Evolutionary conservation across 2,113 vertebrate species (phyloP).

Genomic region (Mohoua ochrocephala): DNA sequence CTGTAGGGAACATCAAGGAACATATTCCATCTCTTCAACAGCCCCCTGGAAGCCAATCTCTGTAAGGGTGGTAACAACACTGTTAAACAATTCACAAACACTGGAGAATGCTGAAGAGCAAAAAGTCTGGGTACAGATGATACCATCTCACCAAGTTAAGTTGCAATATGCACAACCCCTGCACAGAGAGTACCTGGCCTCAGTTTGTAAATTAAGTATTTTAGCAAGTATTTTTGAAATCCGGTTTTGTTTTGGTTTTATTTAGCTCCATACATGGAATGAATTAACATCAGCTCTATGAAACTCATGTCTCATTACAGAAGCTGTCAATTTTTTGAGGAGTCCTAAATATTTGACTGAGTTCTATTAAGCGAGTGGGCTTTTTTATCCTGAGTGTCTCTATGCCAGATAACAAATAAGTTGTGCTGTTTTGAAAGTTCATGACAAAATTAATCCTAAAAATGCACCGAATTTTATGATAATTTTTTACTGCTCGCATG

Average conservation of each 20-base stretch:
- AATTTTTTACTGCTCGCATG: background rate
- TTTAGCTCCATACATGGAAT: background rate
- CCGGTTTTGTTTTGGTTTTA: background rate
- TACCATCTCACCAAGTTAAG: background rate
- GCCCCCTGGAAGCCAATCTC: rapidly evolving
- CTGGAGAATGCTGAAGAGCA: background rate
- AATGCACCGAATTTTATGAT: background rate
- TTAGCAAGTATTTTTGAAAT: background rate
- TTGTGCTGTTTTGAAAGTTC: background rate
- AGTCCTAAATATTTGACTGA: background rate
- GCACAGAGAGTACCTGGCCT: background rate
- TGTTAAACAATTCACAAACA: background rate
- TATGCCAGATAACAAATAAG: background rate
- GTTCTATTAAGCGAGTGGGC: background rate
- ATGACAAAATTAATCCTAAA: background rate
- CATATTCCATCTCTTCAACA: background rate
- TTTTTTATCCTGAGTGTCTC: background rate
- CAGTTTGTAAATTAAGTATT: background rate
- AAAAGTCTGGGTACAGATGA: background rate
- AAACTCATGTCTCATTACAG: background rate
- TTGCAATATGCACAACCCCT: background rate
- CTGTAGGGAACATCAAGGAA: background rate
- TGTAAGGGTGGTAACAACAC: background rate
- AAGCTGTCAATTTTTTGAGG: background rate
- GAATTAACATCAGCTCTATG: background rate